Base-by-base conservation (phyloP, 2,888 invertebrate species). In the Chelonus formosanus region DNA sequence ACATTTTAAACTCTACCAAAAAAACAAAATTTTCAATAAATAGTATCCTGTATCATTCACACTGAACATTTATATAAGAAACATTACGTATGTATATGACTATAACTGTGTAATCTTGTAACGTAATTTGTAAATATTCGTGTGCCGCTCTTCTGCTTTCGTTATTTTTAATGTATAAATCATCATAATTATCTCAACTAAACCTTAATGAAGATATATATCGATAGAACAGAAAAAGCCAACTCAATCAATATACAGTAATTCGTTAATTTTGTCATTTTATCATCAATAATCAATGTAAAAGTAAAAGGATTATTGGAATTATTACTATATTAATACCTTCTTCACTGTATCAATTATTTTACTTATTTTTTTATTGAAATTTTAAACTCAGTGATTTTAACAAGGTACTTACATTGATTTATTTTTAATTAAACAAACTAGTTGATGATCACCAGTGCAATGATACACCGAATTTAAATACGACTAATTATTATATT, bases 111-210 rank as follows among this genome's bases (percentile, higher is more conserved):
- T 82, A 81, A 52, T 78, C 76, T 75, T 81, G 75, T 78, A 79
- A 78, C 79, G 80, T 78, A 78, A 77, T 74, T 77, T 82, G 79
- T 82, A 81, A 81, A 82, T 81, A 82, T 69, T 80, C 72, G 75
- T 80, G 74, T 78, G 76, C 79, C 75, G 71, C 71, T 62, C 70
- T 77, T 76, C 74, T 72, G 78, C 78, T 80, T 81, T 77, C 73
- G 75, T 81, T 80, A 77, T 75, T 77, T 80, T 78, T 76, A 70
- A 73, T 80, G 78, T 76, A 76, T 76, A 74, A 69, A 68, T 44
- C 36, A 52, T 6, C 47, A 59, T 8, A 48, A 45, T 20, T 48
- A 48, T 20, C 20, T 7, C 10, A 57, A 75, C 75, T 68, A 59
- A 74, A 74, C 70, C 69, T 73, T 20, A 48, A 48, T 48, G 31